phyloP scores from a whole-genome alignment of 2,113 vertebrate genomes.

The zebrafish (Danio rerio) region DNA sequence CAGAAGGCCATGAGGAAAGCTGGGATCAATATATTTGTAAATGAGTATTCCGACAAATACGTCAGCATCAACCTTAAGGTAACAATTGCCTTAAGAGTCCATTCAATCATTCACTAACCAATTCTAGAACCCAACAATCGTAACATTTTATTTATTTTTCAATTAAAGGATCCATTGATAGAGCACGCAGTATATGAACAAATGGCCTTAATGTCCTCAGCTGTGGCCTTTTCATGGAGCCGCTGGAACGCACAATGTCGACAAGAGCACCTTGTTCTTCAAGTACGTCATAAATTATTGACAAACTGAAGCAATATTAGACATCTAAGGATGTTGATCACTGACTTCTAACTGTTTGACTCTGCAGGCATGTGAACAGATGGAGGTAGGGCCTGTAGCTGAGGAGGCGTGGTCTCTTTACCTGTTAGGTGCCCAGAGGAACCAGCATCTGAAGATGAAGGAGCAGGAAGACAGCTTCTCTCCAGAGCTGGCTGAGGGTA shows the following conservation, averaged over 20 bases:
- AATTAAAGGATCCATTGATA: slow-evolving; percentile 73
- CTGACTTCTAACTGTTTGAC: background rate
- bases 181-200: slow-evolving; percentile 84
- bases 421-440: slow-evolving; percentile 79
- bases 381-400: slow-evolving; percentile 26
- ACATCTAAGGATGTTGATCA: background rate
- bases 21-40: slow-evolving; percentile 90
- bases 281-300: slow-evolving; percentile 72
- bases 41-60: slow-evolving; percentile 77
- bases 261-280: slow-evolving; percentile 77
- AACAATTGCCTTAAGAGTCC: background rate
- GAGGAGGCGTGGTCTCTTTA: slow-evolving; percentile 75
- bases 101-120: background rate
- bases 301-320: background rate
- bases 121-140: too few species aligned
- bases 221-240: slow-evolving; percentile 87
- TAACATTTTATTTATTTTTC: background rate
- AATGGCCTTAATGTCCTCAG: slow-evolving; percentile 84
- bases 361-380: slow-evolving; percentile 79
- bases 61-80: slow-evolving; percentile 79
- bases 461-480: slow-evolving; percentile 80
- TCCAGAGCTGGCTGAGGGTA: slow-evolving; percentile 72
- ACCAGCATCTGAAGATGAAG: slow-evolving; percentile 76
- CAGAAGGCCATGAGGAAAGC: slow-evolving; percentile 75
- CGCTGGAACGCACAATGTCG: slow-evolving; percentile 85